Evolutionary conservation across 2,797 vertebrate species (phyloP).

Genomic region (Rhabdomys pumilio): DNA sequence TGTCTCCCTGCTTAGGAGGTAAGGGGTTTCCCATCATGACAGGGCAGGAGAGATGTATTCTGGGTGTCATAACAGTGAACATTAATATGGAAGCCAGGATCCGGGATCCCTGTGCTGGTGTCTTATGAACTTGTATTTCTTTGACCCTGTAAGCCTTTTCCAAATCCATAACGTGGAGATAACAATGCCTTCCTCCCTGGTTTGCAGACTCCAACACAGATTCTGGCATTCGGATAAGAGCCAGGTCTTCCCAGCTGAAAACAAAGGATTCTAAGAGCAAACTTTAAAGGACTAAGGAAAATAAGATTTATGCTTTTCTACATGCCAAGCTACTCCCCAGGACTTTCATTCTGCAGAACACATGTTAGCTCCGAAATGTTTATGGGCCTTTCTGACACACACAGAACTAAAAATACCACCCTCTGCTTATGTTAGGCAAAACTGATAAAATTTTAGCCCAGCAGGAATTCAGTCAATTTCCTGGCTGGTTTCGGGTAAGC

Average conservation of each 20-base stretch:
- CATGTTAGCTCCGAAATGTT: constrained; percentile 84
- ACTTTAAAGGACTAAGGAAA: constrained; percentile 36
- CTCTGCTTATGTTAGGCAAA: constrained; percentile 74
- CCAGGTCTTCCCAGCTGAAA: background rate
- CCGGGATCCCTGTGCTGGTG: background rate
- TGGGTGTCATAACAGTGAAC: background rate
- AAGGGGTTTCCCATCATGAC: background rate
- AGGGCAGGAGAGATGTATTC: background rate
- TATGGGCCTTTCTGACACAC: constrained; percentile 86
- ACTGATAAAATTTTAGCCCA: constrained; percentile 73
- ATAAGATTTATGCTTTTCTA: constrained; percentile 55
- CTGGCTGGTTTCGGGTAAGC: constrained; percentile 82
- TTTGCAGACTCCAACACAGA: background rate
- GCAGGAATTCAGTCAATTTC: constrained; percentile 88
- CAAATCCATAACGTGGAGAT: background rate
- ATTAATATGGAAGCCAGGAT: background rate
- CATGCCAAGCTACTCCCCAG: constrained; percentile 23
- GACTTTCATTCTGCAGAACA: constrained; percentile 80
- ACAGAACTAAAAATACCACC: constrained; percentile 82
- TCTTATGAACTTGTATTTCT: background rate
- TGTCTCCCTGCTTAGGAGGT: background rate
- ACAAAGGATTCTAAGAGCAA: constrained; percentile 34
- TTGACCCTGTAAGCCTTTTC: constrained; percentile 13
- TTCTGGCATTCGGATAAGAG: background rate
- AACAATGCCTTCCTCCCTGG: background rate